Evolutionary conservation across 1,140 invertebrate genomes (phyloP), one percentile per base, ranked within the genome.

Genomic region (Trissolcus basalis): DNA sequence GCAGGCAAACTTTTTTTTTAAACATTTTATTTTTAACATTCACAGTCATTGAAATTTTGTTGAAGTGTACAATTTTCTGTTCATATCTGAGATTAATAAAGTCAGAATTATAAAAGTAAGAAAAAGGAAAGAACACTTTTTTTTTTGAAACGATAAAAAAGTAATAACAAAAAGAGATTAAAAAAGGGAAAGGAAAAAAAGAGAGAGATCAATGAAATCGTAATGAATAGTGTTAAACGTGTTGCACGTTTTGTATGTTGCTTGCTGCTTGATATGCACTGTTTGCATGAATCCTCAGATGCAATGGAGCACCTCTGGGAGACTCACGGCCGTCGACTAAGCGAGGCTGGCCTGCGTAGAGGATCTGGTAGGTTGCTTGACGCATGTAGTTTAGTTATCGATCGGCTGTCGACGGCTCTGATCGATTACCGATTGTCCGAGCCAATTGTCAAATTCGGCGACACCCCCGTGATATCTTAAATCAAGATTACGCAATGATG

Each of bases 291-390:
- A 89, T 87, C 83, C 88, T 87, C 90, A 86, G 91, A 90, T 58
- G 91, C 91, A 69, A 92, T 93, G 91, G 92, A 93, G 85, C 90
- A 90, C 76, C 89, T 93, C 54, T 93, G 91, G 91, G 92, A 93
- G 84, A 90, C 89, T 82, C 90, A 92, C 72, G 90, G 91, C 54
- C 91, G 91, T 75, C 90, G 91, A 81, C 89, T 93, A 80, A 92
- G 91, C 87, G 92, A 93, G 85, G 91, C 92, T 74, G 92, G 92
- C 77, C 88, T 93, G 50, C 90, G 91, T 79, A 89, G 92, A 85
- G 91, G 91, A 80, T 93, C 92, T 91, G 92, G 93, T 93, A 91
- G 87, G 89, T 85, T 77, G 65, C 71, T 64, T 69, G 43, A 49
- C 7, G 41, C 58, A 27, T 55, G 70, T 73, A 73, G 61, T 48